phyloP scores from a whole-genome alignment of 2,113 vertebrate species.

The Fukomys damarensis region DNA sequence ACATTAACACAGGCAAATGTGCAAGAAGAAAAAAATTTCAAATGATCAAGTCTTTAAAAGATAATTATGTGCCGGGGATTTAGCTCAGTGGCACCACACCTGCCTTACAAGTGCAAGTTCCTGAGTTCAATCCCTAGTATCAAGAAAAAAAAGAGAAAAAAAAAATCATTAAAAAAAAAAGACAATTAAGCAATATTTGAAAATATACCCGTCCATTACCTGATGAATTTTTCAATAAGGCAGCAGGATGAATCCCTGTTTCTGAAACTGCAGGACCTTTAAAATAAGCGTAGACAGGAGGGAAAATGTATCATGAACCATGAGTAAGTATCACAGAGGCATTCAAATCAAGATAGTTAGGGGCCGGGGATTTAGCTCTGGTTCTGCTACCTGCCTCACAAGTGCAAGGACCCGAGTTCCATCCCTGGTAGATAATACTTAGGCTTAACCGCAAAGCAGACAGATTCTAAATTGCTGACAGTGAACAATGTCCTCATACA shows the following conservation, averaged over 20 bases:
- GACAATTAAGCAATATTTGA: constrained; percentile 1
- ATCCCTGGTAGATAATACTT: too few relatives aligned
- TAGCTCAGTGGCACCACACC: too few relatives aligned
- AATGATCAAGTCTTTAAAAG: constrained; percentile 25
- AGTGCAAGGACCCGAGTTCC: too few relatives aligned
- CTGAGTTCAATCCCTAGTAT: too few relatives aligned
- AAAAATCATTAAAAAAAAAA: not conserved
- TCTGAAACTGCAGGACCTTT: constrained; percentile 64
- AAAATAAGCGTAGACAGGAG: constrained; percentile 59
- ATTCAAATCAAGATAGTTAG: constrained; percentile 11
- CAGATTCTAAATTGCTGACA: not conserved
- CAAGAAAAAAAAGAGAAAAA: too few relatives aligned
- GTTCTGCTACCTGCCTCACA: too few relatives aligned
- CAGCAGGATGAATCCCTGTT: constrained; percentile 41
- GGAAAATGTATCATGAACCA: not conserved
- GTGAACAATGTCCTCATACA: too few relatives aligned
- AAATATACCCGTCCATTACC: constrained; percentile 74
- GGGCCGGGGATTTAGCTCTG: too few relatives aligned
- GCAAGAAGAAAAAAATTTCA: not conserved
- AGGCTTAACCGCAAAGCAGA: not conserved
- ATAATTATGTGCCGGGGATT: not conserved
- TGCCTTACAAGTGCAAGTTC: too few relatives aligned
- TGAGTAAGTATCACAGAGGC: not conserved
- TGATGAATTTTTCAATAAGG: constrained; percentile 63
- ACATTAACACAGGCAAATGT: not conserved